Percentiles rank a stretch among this genome's conserved stretches.
phyloP scores from a whole-genome alignment of 2,113 vertebrate genomes.

The Eolophus roseicapilla region DNA sequence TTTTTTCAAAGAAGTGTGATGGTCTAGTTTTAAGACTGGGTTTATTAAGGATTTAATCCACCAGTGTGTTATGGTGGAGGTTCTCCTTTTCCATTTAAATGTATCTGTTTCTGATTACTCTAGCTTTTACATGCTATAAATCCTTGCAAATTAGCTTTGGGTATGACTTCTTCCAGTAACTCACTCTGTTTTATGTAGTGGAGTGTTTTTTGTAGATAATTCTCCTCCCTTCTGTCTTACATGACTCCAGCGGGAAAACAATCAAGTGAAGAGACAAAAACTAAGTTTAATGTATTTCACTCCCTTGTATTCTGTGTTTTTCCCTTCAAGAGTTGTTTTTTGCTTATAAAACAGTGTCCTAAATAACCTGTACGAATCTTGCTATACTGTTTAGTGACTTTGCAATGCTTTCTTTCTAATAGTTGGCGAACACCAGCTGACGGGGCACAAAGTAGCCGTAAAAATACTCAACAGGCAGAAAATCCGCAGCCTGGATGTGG shows the following conservation, averaged over 20 bases:
- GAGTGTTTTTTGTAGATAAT: background rate
- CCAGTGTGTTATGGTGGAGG: background rate
- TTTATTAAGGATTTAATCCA: conserved; percentile 24
- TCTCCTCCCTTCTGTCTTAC: background rate
- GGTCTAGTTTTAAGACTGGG: background rate
- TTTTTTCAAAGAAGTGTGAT: background rate
- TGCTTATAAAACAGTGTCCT: background rate
- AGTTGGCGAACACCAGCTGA: conserved; percentile 97
- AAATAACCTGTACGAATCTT: background rate
- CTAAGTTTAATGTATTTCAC: background rate
- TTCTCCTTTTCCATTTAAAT: conserved; percentile 2
- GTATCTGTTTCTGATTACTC: background rate
- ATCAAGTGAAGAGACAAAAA: background rate
- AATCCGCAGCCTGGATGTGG: conserved; percentile 97
- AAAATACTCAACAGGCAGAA: conserved; percentile 99
- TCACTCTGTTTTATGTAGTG: conserved; percentile 4
- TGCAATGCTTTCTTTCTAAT: conserved; percentile 48
- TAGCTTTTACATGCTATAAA: background rate
- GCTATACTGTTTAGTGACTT: background rate
- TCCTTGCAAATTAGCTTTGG: conserved; percentile 32
- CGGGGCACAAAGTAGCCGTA: conserved; percentile 97
- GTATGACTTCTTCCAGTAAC: background rate
- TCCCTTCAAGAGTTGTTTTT: background rate
- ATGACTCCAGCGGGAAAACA: background rate
- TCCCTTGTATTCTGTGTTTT: background rate